These are phyloP conservation scores for Chamaetylas fuelleborni DNA, from an alignment of 2,113 vertebrate genomes.

Conservation along the genomic window DNA sequence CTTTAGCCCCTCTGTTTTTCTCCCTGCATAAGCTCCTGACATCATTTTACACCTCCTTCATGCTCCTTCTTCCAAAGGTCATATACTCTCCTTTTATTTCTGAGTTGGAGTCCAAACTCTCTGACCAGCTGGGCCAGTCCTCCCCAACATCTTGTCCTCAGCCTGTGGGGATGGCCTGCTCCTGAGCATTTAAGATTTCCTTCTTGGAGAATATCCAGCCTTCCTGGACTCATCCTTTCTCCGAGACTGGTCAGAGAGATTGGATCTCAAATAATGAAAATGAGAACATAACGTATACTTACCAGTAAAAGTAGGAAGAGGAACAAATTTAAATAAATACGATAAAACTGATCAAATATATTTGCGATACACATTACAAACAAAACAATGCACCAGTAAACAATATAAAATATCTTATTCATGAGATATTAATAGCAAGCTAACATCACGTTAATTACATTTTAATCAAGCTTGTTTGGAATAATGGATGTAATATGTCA, in stretches of 20 bases:
- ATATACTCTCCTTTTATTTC: not conserved
- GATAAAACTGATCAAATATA: not conserved
- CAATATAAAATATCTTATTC: not conserved
- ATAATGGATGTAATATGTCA: not conserved
- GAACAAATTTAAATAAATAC: not conserved
- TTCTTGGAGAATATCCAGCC: not conserved
- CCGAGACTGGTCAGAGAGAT: not conserved
- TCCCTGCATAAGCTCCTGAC: not conserved
- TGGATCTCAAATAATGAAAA: not conserved
- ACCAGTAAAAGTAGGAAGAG: not conserved
- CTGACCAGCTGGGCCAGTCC: not conserved
- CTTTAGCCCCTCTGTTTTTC: not conserved
- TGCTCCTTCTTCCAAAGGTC: not conserved
- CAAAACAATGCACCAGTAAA: not conserved
- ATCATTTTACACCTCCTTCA: not conserved
- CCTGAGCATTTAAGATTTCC: not conserved
- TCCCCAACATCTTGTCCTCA: not conserved
- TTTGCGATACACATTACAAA: not conserved
- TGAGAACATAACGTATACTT: not conserved
- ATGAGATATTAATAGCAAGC: not conserved
- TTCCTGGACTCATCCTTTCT: not conserved
- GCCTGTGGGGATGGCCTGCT: not conserved
- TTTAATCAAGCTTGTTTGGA: not conserved
- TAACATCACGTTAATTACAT: not conserved
- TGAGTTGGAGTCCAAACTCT: not conserved